A percentile compares a stretch with the other conserved stretches of the same genome.
These are phyloP conservation scores for Tympanuchus pallidicinctus DNA, from an alignment of 2,113 vertebrate genomes.

Conservation along the genomic window DNA sequence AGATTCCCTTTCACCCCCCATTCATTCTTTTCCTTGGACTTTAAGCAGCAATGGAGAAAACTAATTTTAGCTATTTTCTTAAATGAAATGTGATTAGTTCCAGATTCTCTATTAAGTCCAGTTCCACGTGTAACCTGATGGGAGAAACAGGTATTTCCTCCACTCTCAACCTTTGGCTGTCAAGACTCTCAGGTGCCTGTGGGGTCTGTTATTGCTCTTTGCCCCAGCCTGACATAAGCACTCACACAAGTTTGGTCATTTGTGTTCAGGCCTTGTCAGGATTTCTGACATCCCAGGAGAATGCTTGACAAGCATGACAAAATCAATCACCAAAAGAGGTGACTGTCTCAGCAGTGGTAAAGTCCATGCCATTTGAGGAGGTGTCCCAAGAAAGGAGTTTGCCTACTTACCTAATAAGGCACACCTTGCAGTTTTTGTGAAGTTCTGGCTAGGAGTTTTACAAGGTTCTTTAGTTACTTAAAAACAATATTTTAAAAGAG, in stretches of 20 bases:
- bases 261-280: background rate
- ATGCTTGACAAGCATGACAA: background rate
- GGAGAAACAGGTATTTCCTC: background rate
- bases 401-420: background rate
- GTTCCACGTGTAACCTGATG: background rate
- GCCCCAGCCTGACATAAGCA: background rate
- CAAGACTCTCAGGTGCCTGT: background rate
- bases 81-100: background rate
- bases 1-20: background rate
- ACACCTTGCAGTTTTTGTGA: background rate
- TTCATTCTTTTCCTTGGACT: background rate
- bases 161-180: background rate
- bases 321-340: background rate
- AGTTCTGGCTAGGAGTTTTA: background rate
- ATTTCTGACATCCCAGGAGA: background rate
- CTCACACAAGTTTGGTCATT: background rate
- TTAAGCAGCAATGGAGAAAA: background rate
- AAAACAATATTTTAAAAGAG: background rate
- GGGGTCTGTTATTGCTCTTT: background rate
- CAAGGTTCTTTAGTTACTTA: background rate
- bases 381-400: background rate
- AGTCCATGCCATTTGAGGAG: fast-evolving
- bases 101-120: background rate
- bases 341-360: background rate
- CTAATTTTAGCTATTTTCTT: background rate